phyloP scores from a whole-genome alignment of 2,888 invertebrate species.

The Sylvicola cinctus region DNA sequence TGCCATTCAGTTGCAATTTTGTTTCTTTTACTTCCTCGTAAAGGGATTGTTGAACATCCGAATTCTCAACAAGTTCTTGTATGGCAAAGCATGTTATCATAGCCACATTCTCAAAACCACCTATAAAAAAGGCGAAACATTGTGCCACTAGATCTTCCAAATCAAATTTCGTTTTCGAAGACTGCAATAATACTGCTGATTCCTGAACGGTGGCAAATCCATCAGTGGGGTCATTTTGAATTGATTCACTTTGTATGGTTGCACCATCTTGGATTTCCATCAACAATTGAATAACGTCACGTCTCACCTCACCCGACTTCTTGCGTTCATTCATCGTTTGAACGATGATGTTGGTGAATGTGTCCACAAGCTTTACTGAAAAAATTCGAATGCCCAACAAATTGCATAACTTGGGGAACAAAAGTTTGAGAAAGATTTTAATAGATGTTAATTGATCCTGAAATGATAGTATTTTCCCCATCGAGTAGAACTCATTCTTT shows the following conservation, averaged over 20 bases:
- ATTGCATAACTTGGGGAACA: neutral
- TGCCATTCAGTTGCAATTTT: constrained; percentile 16
- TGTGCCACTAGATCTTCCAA: constrained; percentile 10
- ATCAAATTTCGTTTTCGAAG: constrained; percentile 3
- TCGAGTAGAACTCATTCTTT: neutral
- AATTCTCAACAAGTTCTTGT: constrained; percentile 29
- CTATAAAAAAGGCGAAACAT: constrained; percentile 24
- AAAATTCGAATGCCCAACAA: neutral
- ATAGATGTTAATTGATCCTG: neutral
- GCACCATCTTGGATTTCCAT: constrained; percentile 7
- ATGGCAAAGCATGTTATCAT: constrained; percentile 24
- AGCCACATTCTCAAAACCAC: constrained; percentile 27
- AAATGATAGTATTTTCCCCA: neutral
- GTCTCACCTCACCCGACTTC: neutral
- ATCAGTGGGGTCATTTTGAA: constrained; percentile 2
- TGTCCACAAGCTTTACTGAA: neutral
- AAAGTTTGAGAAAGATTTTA: neutral
- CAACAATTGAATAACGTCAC: neutral
- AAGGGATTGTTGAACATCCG: constrained; percentile 29
- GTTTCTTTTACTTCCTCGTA: constrained; percentile 27
- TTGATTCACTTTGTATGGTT: constrained; percentile 3
- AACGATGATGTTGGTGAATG: neutral
- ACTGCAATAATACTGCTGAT: neutral
- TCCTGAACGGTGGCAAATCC: constrained; percentile 16
- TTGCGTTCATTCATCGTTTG: neutral